Evolutionary conservation across 2,113 vertebrate species (phyloP).

Genomic region (Falcunculus frontatus): DNA sequence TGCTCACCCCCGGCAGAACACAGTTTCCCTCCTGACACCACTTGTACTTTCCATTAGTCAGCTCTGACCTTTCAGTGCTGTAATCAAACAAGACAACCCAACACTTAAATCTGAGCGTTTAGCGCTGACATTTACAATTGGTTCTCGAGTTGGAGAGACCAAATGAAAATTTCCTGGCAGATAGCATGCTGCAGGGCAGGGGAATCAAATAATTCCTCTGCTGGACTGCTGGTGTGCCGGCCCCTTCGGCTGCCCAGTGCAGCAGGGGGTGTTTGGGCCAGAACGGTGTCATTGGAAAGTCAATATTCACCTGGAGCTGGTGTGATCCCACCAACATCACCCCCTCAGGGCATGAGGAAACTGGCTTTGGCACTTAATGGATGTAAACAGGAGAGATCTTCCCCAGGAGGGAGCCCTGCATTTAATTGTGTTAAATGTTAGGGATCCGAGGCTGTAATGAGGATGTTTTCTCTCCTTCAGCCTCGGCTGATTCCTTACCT

Average conservation of each 20-base stretch:
- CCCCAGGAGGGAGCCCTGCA: not conserved
- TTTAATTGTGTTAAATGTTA: not conserved
- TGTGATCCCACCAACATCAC: not conserved
- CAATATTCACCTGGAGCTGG: conserved; percentile 39
- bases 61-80: conserved; percentile 60
- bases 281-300: not conserved
- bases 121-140: conserved; percentile 67
- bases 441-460: not conserved
- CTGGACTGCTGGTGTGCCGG: not conserved
- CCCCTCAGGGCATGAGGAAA: not conserved
- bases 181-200: conserved; percentile 10
- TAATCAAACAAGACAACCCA: conserved; percentile 69
- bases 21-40: conserved; percentile 22
- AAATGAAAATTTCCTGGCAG: conserved; percentile 63
- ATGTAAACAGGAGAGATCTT: not conserved
- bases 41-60: conserved; percentile 64
- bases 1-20: conserved; percentile 34
- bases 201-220: conserved; percentile 52
- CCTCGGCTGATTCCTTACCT: not conserved
- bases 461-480: not conserved
- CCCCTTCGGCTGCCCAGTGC: not conserved
- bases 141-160: conserved; percentile 26
- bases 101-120: conserved; percentile 56
- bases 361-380: conserved; percentile 10
- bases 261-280: not conserved